These are phyloP conservation scores for Atherinosoma microstoma DNA, from an alignment of 2,797 vertebrate species.

Conservation along the genomic window DNA sequence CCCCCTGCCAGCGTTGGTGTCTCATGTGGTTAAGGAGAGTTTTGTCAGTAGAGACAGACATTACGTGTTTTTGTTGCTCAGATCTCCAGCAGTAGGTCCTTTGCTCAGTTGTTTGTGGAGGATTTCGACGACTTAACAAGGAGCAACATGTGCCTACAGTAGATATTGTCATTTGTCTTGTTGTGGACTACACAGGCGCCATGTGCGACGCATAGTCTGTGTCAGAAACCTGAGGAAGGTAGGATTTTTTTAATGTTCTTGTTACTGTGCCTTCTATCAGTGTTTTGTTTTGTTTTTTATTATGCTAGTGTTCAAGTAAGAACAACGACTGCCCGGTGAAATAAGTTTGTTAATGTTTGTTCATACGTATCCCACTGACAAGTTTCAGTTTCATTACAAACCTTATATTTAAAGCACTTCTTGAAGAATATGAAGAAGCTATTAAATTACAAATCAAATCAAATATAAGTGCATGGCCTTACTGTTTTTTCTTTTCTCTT, in stretches of 20 bases:
- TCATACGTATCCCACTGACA: not conserved
- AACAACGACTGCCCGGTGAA: not conserved
- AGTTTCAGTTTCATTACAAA: not conserved
- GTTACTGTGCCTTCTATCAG: not conserved
- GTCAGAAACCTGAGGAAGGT: conserved; percentile 48
- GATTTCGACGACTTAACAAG: conserved; percentile 76
- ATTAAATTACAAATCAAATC: not conserved
- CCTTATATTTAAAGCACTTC: not conserved
- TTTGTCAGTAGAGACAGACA: conserved; percentile 77
- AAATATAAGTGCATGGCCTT: not conserved
- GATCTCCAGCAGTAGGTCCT: conserved; percentile 54
- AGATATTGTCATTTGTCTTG: conserved; percentile 69
- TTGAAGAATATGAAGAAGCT: not conserved
- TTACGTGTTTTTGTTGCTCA: conserved; percentile 64
- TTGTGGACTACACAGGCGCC: conserved; percentile 54
- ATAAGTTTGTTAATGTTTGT: not conserved
- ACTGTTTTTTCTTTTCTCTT: conserved; percentile 14
- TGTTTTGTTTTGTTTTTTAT: not conserved
- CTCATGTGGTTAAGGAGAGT: conserved; percentile 77
- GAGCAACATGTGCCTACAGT: conserved; percentile 71
- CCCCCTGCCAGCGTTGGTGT: conserved; percentile 82
- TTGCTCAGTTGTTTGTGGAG: conserved; percentile 73
- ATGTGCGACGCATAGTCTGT: conserved; percentile 37
- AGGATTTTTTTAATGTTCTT: conserved; percentile 45
- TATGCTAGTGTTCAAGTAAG: not conserved